Base-by-base conservation (phyloP, 1,140 invertebrate species). In the Phortica variegata region DNA sequence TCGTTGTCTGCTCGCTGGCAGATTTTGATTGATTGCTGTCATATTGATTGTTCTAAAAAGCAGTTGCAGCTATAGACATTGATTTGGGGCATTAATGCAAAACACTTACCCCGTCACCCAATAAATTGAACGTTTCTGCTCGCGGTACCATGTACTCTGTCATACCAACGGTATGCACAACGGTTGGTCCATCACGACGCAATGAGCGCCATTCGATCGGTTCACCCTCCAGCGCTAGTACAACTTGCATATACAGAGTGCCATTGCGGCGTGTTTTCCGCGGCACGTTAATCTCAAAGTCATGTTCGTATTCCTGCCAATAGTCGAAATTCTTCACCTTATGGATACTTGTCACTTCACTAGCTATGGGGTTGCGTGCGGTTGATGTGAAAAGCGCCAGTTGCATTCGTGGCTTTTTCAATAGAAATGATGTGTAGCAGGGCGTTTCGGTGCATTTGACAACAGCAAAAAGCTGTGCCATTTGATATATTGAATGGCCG, bases 241-340 rank as follows among this genome's bases (percentile, higher is more conserved):
- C 81, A 15, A 85, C 77, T 70, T 87, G 86, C 52, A 91, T 77
- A 61, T 81, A 89, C 18, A 91, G 62, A 6, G 87, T 85, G 16
- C 89, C 89, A 82, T 92, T 93, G 33, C 85, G 82, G 8, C 85
- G 78, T 1, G 88, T 89, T 71, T 82, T 84, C 1, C 66, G 60
- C 15, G 89, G 88, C 47, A 92, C 75, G 44, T 85, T 80, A 39
- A 92, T 52, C 54, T 77, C 77, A 32, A 87, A 61, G 62, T 80
- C 79, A 44, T 84, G 84, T 33, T 56, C 53, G 21, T 63, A 65
- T 19, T 49, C 20, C 6, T 48, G 31, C 19, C 29, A 48, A 46
- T 86, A 85, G 65, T 85, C 74, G 61, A 85, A 84, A 40, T 82
- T 74, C 31, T 61, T 47, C 23, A 62, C 51, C 12, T 65, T 62